Percentiles rank a stretch among this genome's conserved stretches.
Evolutionary conservation across 2,888 invertebrate species (phyloP).

Genomic region (Tenthredo livida): DNA sequence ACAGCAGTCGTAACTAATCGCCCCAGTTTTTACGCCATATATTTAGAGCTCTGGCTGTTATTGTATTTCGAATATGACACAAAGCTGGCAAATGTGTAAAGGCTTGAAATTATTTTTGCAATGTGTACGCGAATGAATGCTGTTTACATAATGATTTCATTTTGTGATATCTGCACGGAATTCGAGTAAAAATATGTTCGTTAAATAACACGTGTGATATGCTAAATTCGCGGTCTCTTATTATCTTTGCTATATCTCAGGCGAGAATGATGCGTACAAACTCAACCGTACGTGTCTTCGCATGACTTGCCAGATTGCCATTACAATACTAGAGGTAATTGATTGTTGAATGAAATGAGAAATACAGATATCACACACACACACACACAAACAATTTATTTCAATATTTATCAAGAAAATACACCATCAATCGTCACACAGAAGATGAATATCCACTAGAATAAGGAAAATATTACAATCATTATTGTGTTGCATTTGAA

Average conservation of each 20-base stretch:
- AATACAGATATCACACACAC: neutral
- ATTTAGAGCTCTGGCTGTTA: neutral
- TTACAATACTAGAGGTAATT: neutral
- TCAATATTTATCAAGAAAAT: neutral
- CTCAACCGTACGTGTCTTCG: neutral
- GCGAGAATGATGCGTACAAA: neutral
- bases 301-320: neutral
- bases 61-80: neutral
- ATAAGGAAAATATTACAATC: neutral
- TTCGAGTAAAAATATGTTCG: neutral
- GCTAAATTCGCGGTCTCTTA: neutral
- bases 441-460: neutral
- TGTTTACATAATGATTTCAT: neutral
- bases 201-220: neutral
- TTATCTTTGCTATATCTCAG: neutral
- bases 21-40: neutral
- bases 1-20: neutral
- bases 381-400: neutral
- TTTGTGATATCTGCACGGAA: neutral
- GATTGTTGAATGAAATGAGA: neutral
- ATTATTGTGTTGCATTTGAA: neutral
- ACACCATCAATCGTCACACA: neutral
- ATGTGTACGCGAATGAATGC: neutral
- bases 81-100: neutral
- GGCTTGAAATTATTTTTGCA: neutral